Conservation (phyloP, 2,113 vertebrate species). For the Rhea pennata region DNA sequence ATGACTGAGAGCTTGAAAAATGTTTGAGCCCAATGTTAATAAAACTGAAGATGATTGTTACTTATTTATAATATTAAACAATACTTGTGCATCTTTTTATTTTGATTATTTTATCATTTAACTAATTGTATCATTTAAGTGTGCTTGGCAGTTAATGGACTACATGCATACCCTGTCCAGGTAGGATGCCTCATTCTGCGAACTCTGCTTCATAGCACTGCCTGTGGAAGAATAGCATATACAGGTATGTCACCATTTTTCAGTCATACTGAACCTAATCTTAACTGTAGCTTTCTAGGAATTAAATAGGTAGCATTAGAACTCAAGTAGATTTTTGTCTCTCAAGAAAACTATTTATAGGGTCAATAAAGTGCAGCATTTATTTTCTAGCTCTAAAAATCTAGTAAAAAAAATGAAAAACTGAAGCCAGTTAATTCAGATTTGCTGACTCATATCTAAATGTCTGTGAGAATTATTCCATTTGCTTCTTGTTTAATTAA, state of each 20-base stretch:
- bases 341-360: constrained; percentile 20
- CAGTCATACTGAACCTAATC: neutral
- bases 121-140: neutral
- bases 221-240: constrained; percentile 65
- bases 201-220: neutral
- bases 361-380: constrained; percentile 21
- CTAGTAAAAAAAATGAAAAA: neutral
- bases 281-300: constrained; percentile 23
- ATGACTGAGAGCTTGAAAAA: neutral
- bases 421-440: neutral
- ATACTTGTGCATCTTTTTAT: neutral
- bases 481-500: constrained; percentile 47
- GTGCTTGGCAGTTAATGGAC: neutral
- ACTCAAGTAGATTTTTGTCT: constrained; percentile 19
- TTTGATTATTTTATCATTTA: neutral
- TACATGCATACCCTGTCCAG: constrained; percentile 65
- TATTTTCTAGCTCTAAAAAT: constrained; percentile 21
- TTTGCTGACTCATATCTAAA: constrained; percentile 53
- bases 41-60: neutral
- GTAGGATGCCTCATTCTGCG: constrained; percentile 36
- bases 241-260: constrained; percentile 38
- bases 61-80: neutral
- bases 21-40: neutral
- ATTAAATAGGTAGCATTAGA: constrained; percentile 19
- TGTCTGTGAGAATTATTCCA: constrained; percentile 1